These are phyloP conservation scores for Cervus canadensis DNA, from an alignment of 2,113 vertebrate genomes.

Conservation along the genomic window DNA sequence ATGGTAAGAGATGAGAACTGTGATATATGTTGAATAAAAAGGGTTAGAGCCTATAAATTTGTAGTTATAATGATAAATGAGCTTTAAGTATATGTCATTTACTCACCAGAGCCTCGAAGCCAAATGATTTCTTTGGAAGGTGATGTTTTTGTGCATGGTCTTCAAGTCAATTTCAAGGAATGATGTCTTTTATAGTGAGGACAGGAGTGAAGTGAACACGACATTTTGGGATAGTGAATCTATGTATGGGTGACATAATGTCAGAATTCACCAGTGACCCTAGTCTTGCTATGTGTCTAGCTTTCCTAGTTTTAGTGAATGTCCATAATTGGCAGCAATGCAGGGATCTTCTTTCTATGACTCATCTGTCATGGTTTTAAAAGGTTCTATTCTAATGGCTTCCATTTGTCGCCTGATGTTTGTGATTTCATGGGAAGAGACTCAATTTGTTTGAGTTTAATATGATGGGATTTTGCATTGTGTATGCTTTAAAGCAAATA, in stretches of 20 bases:
- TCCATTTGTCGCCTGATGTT: neutral
- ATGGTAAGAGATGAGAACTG: neutral
- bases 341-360: neutral
- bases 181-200: neutral
- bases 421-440: neutral
- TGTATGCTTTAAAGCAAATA: neutral
- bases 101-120: neutral
- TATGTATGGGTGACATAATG: neutral
- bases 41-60: neutral
- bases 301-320: neutral
- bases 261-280: neutral
- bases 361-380: neutral
- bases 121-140: neutral
- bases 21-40: neutral
- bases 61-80: neutral
- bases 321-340: fast-evolving
- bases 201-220: no score
- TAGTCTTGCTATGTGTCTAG: neutral
- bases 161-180: neutral
- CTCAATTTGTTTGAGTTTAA: neutral
- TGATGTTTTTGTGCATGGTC: neutral
- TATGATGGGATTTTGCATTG: neutral
- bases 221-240: neutral
- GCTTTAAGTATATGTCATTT: neutral
- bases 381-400: neutral